Base-by-base conservation (phyloP, 2,797 vertebrate species). In the Galaxias olidus region DNA sequence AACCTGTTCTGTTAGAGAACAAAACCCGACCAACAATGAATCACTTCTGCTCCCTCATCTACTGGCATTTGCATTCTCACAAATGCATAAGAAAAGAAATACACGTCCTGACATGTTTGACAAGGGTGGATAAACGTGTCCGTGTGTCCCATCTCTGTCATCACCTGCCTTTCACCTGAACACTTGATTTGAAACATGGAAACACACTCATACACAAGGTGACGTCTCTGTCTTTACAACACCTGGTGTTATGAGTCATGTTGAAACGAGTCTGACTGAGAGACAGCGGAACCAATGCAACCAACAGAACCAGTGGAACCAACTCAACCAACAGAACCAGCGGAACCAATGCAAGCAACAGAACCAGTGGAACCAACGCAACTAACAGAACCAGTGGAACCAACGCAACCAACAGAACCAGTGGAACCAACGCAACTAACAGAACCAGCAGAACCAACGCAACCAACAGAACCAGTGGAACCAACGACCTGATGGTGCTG, bases 191-290 rank as follows among this genome's bases (percentile, higher is more conserved):
- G 40, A 15, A 43, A 10, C 7, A 4, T 15, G 20, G 49, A 54
- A 41, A 53, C 49, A 45, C 42, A 54, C 18, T 30, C 10, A n/a
- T 57, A 9, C n/a, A 14, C 14, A 10, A 60, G 61, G 66, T 77
- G 74, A 77, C 65, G 56, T 68, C 46, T 63, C 42, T 58, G 66
- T 43, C 66, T 42, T 54, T 10, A 5, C 1, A 72, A 84, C 87
- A 88, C 72, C 86, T 86, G 85, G 80, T 70, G 47, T 55, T 18
- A 17, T 78, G 75, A 84, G 64, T 85, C 78, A 76, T 20, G 67
- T 53, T 68, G 13, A 44, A 73, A 83, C 75, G 65, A 55, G 70
- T 48, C 43, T 55, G 4, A 51, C 1, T 18, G 59, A 13, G 61
- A 66, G 46, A 52, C 2, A 58, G 50, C 47, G 14, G 58, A 55